Evolutionary conservation across 2,113 vertebrate genomes (phyloP).

Genomic region (Corvus cornix): DNA sequence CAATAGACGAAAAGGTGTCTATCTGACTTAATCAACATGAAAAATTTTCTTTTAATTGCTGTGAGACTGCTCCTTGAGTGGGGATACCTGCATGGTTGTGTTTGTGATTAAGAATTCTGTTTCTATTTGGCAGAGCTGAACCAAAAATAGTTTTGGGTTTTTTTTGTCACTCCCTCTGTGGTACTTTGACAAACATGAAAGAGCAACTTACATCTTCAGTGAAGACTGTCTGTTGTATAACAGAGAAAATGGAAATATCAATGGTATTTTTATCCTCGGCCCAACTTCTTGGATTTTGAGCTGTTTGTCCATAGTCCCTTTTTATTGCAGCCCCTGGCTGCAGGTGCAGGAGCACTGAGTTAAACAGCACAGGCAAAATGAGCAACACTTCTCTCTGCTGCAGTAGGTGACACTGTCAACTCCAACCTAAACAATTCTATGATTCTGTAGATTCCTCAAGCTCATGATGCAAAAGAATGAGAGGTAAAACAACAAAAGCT

Average conservation of each 20-base stretch:
- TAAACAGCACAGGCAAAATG: neutral
- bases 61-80: neutral
- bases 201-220: neutral
- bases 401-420: neutral
- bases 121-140: neutral
- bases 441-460: neutral
- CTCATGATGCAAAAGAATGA: neutral
- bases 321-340: neutral
- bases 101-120: conserved; percentile 10
- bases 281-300: neutral
- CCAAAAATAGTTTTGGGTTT: neutral
- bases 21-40: neutral
- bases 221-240: neutral
- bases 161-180: neutral
- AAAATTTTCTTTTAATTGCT: neutral
- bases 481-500: neutral
- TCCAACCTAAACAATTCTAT: neutral
- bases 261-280: neutral
- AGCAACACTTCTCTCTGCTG: neutral
- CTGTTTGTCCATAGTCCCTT: neutral
- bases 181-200: neutral
- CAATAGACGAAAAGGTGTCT: neutral
- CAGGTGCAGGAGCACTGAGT: neutral
- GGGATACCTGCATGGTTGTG: neutral
- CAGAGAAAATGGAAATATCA: neutral